Base-by-base conservation (phyloP, 2,113 vertebrate genomes). In the Ctenomys sociabilis region DNA sequence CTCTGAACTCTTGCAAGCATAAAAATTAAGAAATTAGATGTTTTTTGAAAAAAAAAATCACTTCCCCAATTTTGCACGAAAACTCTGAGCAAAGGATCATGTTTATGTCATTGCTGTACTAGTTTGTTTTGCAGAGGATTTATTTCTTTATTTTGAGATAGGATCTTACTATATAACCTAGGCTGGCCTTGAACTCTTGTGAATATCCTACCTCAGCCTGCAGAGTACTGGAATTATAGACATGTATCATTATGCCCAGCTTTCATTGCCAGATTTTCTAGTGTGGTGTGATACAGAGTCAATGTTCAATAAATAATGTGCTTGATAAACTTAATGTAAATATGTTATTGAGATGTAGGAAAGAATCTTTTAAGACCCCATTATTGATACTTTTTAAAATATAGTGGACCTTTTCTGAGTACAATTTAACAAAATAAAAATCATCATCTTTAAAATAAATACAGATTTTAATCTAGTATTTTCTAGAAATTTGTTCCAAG, bases 391-490 rank as follows among this genome's bases (percentile, higher is more conserved):
- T 82, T 14, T 57, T 90, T 81, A 52, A 49, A 10, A 24, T 19
- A 82, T 57, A 14, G 6, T 85, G 2, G 43, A 3, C 72, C 59
- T 93, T 95, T 93, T 66, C 63, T 91, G 28, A 88, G 26, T 43
- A 17, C 73, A 89, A 80, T 92, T 84, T 85, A 93, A 3, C 19
- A 17, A 57, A 57, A 49, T 88, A 86, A 95, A 95, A 90, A 90
- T 94, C 30, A 91, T 88, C 24, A 94, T 49, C 57, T 96, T 97
- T 85, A 68, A 93, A 88, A 37, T 59, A 32, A 81, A 1, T 16
- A 54, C 77, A 19, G 89, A 72, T 91, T 93, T 95, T 91, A 93
- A 91, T 52, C 8, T 3, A 64, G 19, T 83, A 78, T 90, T 92
- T 95, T 57, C 35, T 95, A 86, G 80, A 91, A 85, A 88, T 89